These are phyloP conservation scores for Agonopterix arenella DNA, from an alignment of 2,888 invertebrate species.

Conservation along the genomic window DNA sequence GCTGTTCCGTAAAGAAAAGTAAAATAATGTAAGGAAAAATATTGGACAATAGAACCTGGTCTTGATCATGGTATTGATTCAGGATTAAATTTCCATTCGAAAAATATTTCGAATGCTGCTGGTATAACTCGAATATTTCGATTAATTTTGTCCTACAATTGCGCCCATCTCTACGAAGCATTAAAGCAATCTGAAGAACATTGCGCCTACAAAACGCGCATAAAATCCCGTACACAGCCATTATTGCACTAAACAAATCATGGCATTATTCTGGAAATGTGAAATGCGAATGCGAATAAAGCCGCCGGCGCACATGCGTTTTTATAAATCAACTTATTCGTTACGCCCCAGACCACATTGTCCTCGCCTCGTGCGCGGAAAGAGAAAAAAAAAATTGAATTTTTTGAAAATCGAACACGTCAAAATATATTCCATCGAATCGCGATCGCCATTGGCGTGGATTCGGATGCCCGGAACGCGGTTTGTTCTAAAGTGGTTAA, in stretches of 20 bases:
- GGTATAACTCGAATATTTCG: too few relatives aligned
- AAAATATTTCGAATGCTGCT: too few relatives aligned
- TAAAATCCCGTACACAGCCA: constrained; percentile 32
- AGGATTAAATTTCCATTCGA: too few relatives aligned
- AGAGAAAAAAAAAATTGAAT: constrained; percentile 33
- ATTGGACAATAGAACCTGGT: too few relatives aligned
- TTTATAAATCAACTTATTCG: constrained; percentile 69
- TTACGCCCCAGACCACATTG: constrained; percentile 62
- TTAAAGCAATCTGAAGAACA: constrained; percentile 32
- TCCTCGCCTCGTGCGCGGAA: constrained; percentile 48
- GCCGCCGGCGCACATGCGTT: constrained; percentile 45
- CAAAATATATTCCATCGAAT: constrained; percentile 53
- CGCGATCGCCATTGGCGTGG: constrained; percentile 28
- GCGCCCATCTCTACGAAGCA: constrained; percentile 8
- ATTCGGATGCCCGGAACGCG: constrained; percentile 23
- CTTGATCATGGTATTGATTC: too few relatives aligned
- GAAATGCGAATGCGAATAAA: constrained; percentile 20
- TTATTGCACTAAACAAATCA: constrained; percentile 44
- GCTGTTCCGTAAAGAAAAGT: too few relatives aligned
- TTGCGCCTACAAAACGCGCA: constrained; percentile 36
- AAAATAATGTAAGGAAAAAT: too few relatives aligned
- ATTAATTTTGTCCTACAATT: too few relatives aligned
- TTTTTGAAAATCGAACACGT: constrained; percentile 54
- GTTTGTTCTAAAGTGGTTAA: constrained; percentile 13
- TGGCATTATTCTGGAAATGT: constrained; percentile 14